These are phyloP conservation scores for Gasteruption jaculator DNA, from an alignment of 2,888 invertebrate species.

Conservation along the genomic window DNA sequence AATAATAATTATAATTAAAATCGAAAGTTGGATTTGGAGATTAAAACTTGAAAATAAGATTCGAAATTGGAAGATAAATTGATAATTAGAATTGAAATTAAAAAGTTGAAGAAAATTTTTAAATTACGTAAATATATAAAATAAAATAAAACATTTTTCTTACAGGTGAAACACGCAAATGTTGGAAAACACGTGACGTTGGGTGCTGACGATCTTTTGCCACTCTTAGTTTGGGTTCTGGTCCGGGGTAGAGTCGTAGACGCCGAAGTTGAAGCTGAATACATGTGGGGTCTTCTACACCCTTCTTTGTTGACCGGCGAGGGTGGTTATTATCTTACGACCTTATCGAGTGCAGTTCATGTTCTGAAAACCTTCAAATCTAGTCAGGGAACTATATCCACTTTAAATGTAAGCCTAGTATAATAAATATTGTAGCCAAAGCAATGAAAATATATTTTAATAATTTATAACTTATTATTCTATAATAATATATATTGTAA, in stretches of 20 bases:
- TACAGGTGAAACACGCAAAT: constrained; percentile 65
- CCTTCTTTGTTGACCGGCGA: constrained; percentile 87
- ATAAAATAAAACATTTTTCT: constrained; percentile 11
- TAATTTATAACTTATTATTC: background rate
- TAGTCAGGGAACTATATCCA: constrained; percentile 48
- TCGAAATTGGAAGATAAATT: too few relatives aligned
- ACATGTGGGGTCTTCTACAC: constrained; percentile 92
- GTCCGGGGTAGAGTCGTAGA: constrained; percentile 86
- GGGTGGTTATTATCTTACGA: constrained; percentile 92
- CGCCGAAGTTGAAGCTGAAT: constrained; percentile 92
- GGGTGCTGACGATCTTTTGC: constrained; percentile 86
- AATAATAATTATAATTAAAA: background rate
- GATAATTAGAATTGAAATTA: background rate
- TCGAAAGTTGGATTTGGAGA: background rate
- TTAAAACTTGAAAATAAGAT: too few relatives aligned
- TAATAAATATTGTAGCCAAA: too few relatives aligned
- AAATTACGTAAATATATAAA: too few relatives aligned
- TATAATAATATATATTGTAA: background rate
- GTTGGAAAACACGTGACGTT: constrained; percentile 56
- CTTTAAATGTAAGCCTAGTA: constrained; percentile 42
- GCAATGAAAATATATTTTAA: background rate
- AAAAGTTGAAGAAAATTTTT: background rate
- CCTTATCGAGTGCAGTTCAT: constrained; percentile 88
- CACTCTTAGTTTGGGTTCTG: constrained; percentile 87
- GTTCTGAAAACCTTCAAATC: constrained; percentile 67